These are phyloP conservation scores for Cynopterus sphinx DNA, from an alignment of 2,797 vertebrate genomes.

Conservation along the genomic window DNA sequence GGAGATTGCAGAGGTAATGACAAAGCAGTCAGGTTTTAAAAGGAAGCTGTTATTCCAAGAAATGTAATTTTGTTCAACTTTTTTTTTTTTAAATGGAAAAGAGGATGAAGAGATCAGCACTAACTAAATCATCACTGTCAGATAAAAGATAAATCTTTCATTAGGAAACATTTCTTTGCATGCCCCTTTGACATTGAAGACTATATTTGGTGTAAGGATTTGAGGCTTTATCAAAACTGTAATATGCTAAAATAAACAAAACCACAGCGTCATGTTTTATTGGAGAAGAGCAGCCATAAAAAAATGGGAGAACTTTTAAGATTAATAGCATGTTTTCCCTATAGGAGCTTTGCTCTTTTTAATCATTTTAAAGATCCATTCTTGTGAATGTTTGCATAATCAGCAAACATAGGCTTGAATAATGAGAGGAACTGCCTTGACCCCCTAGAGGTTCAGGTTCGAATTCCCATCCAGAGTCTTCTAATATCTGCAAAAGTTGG, in stretches of 20 bases:
- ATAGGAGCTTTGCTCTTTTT: slow-evolving; percentile 52
- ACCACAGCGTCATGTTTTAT: slow-evolving; percentile 43
- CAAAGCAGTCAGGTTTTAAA: slow-evolving; percentile 73
- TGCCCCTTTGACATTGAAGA: slow-evolving; percentile 69
- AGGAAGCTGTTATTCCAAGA: slow-evolving; percentile 79
- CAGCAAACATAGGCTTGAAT: neutral
- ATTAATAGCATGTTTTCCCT: slow-evolving; percentile 52
- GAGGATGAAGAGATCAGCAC: slow-evolving; percentile 75
- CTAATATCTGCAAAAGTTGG: neutral
- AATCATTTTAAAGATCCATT: slow-evolving; percentile 56
- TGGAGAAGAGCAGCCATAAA: slow-evolving; percentile 52
- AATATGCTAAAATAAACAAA: slow-evolving; percentile 79
- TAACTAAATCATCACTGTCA: slow-evolving; percentile 69
- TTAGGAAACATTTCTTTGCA: slow-evolving; percentile 70
- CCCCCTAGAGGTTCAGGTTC: neutral
- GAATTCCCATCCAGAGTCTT: neutral
- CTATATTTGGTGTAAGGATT: slow-evolving; percentile 69
- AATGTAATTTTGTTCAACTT: slow-evolving; percentile 77
- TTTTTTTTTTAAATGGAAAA: slow-evolving; percentile 65
- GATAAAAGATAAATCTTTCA: slow-evolving; percentile 78
- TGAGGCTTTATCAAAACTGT: slow-evolving; percentile 66
- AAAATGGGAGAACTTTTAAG: slow-evolving; percentile 20
- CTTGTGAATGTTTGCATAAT: slow-evolving; percentile 60
- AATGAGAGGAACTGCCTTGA: neutral
- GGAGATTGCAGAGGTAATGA: slow-evolving; percentile 80